A percentile compares a stretch with the other conserved stretches of the same genome.
Evolutionary conservation across 2,797 vertebrate genomes (phyloP).

Genomic region (Lycodopsis pacificus): DNA sequence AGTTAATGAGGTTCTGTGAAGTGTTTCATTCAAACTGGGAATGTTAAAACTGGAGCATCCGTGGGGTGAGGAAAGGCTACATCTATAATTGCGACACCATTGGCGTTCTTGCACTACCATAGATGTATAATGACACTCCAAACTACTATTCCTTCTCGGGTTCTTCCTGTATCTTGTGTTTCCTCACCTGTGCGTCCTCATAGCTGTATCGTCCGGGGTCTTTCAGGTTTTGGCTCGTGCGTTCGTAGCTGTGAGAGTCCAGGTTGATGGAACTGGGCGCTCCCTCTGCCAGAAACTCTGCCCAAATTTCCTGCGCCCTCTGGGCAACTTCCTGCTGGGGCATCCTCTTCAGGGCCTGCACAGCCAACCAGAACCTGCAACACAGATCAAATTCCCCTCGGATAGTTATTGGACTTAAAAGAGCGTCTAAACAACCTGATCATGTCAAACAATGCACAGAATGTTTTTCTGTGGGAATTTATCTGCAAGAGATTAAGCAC

Average conservation of each 20-base stretch:
- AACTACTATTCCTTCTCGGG: not conserved
- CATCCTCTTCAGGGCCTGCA: conserved; percentile 95
- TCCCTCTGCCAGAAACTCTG: conserved; percentile 97
- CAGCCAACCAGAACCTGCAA: conserved; percentile 95
- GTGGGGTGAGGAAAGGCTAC: not conserved
- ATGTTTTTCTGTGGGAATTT: not conserved
- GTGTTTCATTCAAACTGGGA: conserved; percentile 3
- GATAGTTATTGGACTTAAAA: not conserved
- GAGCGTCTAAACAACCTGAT: not conserved
- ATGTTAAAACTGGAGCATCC: not conserved
- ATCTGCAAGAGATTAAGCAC: not conserved
- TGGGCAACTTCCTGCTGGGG: conserved; percentile 92
- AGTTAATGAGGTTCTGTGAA: conserved; percentile 8
- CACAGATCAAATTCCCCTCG: not conserved
- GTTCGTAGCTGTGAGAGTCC: conserved; percentile 98
- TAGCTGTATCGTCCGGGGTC: conserved; percentile 97
- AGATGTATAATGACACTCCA: not conserved
- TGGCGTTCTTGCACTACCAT: not conserved
- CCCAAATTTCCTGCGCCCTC: conserved; percentile 95
- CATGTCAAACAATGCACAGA: not conserved
- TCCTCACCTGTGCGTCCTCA: conserved; percentile 94
- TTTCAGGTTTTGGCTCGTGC: conserved; percentile 96
- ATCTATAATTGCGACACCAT: not conserved
- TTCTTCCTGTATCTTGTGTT: too few species aligned
- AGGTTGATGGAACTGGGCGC: conserved; percentile 97